Evolutionary conservation across 2,113 vertebrate species (phyloP).

Genomic region (Eonycteris spelaea): DNA sequence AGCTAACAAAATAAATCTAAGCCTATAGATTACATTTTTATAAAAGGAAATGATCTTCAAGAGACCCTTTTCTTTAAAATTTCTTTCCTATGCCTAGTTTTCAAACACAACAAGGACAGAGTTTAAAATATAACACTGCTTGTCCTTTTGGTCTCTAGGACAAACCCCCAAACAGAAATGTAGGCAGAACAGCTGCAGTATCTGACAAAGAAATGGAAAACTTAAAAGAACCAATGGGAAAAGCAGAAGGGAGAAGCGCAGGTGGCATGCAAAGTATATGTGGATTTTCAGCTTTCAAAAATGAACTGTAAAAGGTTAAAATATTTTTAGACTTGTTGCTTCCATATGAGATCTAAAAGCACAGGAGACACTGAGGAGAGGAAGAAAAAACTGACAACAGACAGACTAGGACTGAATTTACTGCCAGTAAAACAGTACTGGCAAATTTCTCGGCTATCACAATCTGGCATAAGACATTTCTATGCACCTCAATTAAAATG

Average conservation of each 20-base stretch:
- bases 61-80: not conserved
- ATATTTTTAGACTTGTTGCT: not conserved
- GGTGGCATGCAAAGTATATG: not conserved
- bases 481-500: not conserved
- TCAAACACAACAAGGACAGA: not conserved
- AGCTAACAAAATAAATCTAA: conserved; percentile 9
- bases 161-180: not conserved
- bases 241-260: not conserved
- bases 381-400: not conserved
- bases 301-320: not conserved
- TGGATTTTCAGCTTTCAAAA: not conserved
- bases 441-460: not conserved
- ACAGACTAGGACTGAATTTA: not conserved
- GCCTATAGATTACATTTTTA: not conserved
- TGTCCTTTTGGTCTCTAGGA: not conserved
- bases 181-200: not conserved
- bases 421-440: not conserved
- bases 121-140: not conserved
- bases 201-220: not conserved
- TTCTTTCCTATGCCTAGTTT: not conserved
- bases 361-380: not conserved
- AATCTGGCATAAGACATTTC: not conserved
- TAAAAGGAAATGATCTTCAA: not conserved
- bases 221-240: not conserved
- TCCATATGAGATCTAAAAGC: not conserved